Conservation (phyloP, 2,888 invertebrate genomes). For the Drosophila rellima region DNA sequence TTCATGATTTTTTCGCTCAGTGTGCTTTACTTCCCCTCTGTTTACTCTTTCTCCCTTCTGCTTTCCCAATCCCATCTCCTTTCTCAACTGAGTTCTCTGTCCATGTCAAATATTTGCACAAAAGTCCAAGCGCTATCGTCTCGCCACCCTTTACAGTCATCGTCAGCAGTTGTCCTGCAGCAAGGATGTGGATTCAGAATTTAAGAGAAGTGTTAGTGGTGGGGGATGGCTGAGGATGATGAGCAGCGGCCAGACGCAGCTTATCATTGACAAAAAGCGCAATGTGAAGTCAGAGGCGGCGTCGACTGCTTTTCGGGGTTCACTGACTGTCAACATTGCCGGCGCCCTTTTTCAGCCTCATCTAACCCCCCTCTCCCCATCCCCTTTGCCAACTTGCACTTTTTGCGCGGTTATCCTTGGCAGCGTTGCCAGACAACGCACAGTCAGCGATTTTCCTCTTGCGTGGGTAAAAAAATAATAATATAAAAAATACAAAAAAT, state of each 20-base stretch:
- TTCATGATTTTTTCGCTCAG: too few species aligned
- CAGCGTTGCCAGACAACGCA: slow-evolving; percentile 77
- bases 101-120: slow-evolving; percentile 78
- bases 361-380: too few species aligned
- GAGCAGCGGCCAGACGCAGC: slow-evolving; percentile 26
- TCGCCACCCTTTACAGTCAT: slow-evolving; percentile 25
- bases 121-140: slow-evolving; percentile 61
- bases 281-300: slow-evolving; percentile 24
- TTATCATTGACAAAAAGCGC: slow-evolving; percentile 70
- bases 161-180: slow-evolving; percentile 35
- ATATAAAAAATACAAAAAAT: slow-evolving; percentile 20
- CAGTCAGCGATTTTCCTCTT: slow-evolving; percentile 62
- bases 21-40: too few species aligned
- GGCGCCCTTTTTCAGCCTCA: slow-evolving; percentile 21
- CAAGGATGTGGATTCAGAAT: slow-evolving; percentile 1
- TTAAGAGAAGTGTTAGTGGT: background rate
- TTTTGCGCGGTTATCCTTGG: slow-evolving; percentile 39
- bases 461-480: slow-evolving; percentile 4
- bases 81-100: slow-evolving; percentile 37
- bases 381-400: slow-evolving; percentile 52
- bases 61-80: background rate
- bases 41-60: background rate
- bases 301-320: slow-evolving; percentile 60
- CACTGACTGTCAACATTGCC: slow-evolving; percentile 69
- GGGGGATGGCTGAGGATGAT: background rate